Evolutionary conservation across 2,113 vertebrate species (phyloP).

Genomic region (Acrocephalus arundinaceus): DNA sequence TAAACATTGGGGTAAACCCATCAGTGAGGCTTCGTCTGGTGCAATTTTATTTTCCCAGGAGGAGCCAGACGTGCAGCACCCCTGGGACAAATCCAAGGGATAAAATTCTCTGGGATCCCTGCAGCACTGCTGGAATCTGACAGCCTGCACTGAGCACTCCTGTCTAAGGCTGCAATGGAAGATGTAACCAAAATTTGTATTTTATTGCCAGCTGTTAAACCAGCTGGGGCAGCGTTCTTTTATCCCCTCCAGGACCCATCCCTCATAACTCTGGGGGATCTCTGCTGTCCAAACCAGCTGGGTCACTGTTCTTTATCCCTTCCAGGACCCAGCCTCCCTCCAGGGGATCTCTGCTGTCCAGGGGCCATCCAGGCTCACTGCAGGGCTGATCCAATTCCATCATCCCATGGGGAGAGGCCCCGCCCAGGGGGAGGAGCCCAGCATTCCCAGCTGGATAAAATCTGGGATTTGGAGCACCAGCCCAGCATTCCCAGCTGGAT

Average conservation of each 20-base stretch:
- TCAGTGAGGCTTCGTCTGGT: neutral
- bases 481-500: too few species aligned
- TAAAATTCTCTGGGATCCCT: neutral
- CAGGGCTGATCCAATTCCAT: too few species aligned
- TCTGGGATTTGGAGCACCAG: too few species aligned
- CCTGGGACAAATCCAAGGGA: neutral
- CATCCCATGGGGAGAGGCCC: too few species aligned
- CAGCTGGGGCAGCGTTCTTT: neutral
- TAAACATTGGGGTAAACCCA: neutral
- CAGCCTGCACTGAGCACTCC: neutral
- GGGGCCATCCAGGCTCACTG: too few species aligned
- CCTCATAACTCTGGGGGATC: too few species aligned
- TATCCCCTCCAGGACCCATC: neutral
- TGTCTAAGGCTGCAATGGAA: neutral
- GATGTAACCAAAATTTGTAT: neutral
- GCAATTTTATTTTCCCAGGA: neutral
- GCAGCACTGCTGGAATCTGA: rapidly evolving
- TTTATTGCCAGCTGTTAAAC: neutral
- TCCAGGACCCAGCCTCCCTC: too few species aligned
- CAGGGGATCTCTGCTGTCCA: too few species aligned
- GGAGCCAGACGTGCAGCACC: neutral
- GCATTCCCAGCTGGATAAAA: too few species aligned
- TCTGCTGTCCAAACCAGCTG: too few species aligned
- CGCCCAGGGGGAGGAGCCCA: too few species aligned
- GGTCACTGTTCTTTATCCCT: too few species aligned